Evolutionary conservation across 2,797 vertebrate genomes (phyloP).

Genomic region (Pipistrellus nathusii): DNA sequence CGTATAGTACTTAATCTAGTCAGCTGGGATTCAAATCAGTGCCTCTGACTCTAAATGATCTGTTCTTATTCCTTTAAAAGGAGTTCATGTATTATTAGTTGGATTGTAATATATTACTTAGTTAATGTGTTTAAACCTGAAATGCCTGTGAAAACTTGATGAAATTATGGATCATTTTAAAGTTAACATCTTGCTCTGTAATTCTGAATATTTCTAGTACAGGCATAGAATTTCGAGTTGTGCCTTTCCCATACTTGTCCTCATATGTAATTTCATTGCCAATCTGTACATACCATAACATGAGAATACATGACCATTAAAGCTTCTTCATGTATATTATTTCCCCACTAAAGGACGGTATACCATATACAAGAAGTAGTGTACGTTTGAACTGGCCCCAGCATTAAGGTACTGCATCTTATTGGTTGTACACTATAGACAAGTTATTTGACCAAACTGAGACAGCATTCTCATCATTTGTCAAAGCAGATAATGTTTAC

Average conservation of each 20-base stretch:
- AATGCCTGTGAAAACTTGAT: not conserved
- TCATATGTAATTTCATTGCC: not conserved
- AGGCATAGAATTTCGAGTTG: not conserved
- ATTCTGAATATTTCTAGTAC: not conserved
- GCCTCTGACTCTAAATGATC: not conserved
- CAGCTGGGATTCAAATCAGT: not conserved
- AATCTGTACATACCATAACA: not conserved
- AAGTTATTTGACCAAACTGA: not conserved
- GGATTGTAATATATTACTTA: not conserved
- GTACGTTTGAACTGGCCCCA: not conserved
- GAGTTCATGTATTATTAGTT: not conserved
- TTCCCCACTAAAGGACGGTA: not conserved
- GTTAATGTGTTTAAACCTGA: not conserved
- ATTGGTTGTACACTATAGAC: not conserved
- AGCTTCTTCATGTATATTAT: not conserved
- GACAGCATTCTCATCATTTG: not conserved
- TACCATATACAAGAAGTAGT: not conserved
- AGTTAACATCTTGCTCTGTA: not conserved
- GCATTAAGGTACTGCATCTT: not conserved
- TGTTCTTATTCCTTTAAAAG: not conserved
- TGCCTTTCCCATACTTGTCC: not conserved
- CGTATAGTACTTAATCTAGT: not conserved
- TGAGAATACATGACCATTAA: not conserved
- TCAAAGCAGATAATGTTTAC: not conserved
- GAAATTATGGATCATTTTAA: not conserved